Evolutionary conservation across 2,797 vertebrate species (phyloP).

Genomic region (Ispidina picta): DNA sequence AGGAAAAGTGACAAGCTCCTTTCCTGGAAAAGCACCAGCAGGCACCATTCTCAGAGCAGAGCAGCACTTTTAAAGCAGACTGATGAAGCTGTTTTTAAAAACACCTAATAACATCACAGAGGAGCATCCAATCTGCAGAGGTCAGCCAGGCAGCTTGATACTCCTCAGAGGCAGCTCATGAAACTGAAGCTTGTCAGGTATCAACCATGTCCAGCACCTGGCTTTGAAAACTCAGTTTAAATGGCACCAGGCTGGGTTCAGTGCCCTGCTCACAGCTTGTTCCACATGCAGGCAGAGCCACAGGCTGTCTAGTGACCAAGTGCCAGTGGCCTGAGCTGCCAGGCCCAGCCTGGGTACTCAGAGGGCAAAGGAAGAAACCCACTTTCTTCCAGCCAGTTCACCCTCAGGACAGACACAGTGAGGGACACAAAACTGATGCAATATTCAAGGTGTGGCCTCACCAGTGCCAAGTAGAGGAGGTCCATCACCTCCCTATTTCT

Average conservation of each 20-base stretch:
- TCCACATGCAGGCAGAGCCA: fast-evolving
- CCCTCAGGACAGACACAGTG: not conserved
- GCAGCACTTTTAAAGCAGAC: conserved; percentile 23
- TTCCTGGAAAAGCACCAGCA: conserved; percentile 38
- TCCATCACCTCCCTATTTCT: too few species aligned
- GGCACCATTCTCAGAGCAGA: conserved; percentile 27
- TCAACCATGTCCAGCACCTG: not conserved
- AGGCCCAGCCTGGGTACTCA: not conserved
- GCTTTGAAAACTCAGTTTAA: conserved; percentile 1
- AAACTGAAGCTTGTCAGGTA: conserved; percentile 38
- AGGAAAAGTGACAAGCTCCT: conserved; percentile 36
- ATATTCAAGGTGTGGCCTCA: too few species aligned
- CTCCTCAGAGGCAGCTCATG: conserved; percentile 26
- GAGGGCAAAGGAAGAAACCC: not conserved
- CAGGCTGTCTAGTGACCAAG: not conserved
- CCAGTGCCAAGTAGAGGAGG: too few species aligned
- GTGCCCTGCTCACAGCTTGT: not conserved
- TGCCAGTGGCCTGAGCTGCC: fast-evolving
- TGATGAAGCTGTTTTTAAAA: conserved; percentile 56
- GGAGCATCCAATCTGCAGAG: conserved; percentile 33
- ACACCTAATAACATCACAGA: conserved; percentile 40
- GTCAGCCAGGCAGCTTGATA: not conserved
- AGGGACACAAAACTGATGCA: too few species aligned
- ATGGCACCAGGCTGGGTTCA: not conserved
- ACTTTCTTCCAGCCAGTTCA: not conserved